Percentiles rank a stretch among this genome's conserved stretches.
Conservation (phyloP, 2,888 invertebrate species). For the Drosophila anceps region DNA sequence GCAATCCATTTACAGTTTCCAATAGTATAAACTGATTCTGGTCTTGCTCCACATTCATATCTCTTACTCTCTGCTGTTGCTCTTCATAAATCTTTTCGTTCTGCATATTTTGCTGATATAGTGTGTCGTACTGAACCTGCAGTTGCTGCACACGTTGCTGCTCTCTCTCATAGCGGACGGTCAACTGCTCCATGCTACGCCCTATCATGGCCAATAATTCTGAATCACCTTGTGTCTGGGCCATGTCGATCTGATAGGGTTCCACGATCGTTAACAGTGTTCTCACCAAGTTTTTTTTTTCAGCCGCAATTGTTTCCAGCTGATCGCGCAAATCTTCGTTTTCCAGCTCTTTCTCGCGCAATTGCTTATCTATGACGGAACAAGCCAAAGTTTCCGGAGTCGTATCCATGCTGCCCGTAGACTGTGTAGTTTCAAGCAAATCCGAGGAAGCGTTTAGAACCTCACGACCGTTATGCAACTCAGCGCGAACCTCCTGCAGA, state of each 20-base stretch:
- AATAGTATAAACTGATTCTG: background rate
- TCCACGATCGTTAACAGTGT: slow-evolving; percentile 7
- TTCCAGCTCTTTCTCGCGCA: slow-evolving; percentile 84
- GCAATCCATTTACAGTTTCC: background rate
- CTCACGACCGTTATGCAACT: slow-evolving; percentile 61
- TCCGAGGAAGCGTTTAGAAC: slow-evolving; percentile 80
- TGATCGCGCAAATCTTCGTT: slow-evolving; percentile 67
- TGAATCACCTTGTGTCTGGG: background rate
- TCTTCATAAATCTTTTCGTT: no score
- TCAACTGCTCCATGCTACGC: slow-evolving; percentile 7
- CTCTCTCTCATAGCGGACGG: background rate
- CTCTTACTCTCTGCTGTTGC: background rate
- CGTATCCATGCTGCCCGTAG: slow-evolving; percentile 63
- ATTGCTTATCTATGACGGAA: slow-evolving; percentile 83
- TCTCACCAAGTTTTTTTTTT: background rate
- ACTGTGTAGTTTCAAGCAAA: slow-evolving; percentile 75
- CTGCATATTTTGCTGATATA: background rate
- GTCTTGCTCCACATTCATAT: background rate
- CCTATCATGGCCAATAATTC: slow-evolving; percentile 13
- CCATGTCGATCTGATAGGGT: slow-evolving; percentile 2
- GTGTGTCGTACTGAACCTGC: slow-evolving; percentile 19
- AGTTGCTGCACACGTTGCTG: slow-evolving; percentile 17
- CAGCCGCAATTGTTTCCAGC: slow-evolving; percentile 38
- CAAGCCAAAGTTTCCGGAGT: slow-evolving; percentile 83
- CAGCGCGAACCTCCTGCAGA: slow-evolving; percentile 77